Evolutionary conservation across 92 coral and sea anemone species (phyloP).

Genomic region (Heteractis magnifica): DNA sequence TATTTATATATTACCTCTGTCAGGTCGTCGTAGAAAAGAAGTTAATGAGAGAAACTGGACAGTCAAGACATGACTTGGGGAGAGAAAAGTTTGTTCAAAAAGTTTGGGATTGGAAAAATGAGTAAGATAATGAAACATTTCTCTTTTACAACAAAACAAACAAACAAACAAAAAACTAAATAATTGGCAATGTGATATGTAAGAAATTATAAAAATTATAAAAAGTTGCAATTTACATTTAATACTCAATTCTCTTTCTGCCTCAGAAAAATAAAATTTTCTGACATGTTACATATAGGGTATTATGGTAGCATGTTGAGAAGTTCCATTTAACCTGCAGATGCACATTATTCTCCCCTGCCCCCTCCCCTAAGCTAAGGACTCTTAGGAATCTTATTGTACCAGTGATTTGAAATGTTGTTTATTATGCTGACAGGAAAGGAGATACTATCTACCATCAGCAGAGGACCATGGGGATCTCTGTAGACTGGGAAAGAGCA

Average conservation of each 20-base stretch:
- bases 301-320: no score
- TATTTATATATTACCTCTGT: not conserved
- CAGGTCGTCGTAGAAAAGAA: slow-evolving; percentile 98
- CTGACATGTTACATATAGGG: no score
- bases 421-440: slow-evolving; percentile 50
- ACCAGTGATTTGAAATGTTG: not conserved
- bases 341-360: no score
- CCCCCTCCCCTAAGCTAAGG: no score
- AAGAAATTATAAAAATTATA: no score
- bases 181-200: no score
- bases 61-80: slow-evolving; percentile 93
- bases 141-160: not conserved
- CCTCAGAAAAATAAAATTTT: no score
- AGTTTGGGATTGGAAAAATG: slow-evolving; percentile 99
- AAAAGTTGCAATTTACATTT: no score
- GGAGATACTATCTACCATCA: slow-evolving; percentile 94
- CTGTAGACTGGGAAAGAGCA: slow-evolving; percentile 99
- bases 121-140: slow-evolving; percentile 57
- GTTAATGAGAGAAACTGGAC: slow-evolving; percentile 81
- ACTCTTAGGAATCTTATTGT: not conserved
- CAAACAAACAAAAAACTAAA: no score
- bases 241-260: no score
- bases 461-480: slow-evolving; percentile 83
- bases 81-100: slow-evolving; percentile 91
- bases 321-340: no score